Base-by-base conservation (phyloP, 2,888 invertebrate genomes). In the Aporophyla lueneburgensis region DNA sequence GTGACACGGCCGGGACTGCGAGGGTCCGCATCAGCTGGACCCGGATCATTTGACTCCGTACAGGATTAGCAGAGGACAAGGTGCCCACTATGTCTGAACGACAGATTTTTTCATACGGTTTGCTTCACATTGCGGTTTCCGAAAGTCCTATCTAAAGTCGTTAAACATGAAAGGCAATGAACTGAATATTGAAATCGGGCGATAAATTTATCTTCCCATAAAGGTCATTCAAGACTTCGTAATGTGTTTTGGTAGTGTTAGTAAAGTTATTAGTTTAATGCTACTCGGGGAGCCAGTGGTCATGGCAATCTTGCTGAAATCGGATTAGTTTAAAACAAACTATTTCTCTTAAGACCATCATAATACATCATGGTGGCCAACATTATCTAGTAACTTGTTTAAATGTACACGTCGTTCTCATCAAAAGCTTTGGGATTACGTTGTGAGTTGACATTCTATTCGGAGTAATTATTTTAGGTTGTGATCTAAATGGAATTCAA, bases 291-390 rank as follows among this genome's bases (percentile, higher is more conserved):
- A n/a, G n/a, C n/a, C n/a, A n/a, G n/a, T n/a, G n/a, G n/a, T n/a
- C n/a, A 24, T 53, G 67, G 27, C 14, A 16, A 24, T 61, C 61
- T 27, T 27, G 16, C 14, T 43, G 24, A 67, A 49, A 67, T 56
- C n/a, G n/a, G 19, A 19, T 68, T 40, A 75, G 43, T 75, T 75
- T 62, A 67, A n/a, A n/a, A n/a, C n/a, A n/a, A n/a, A n/a, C n/a
- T n/a, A n/a, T n/a, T n/a, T n/a, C n/a, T n/a, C n/a, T n/a, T n/a
- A n/a, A n/a, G n/a, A n/a, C n/a, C n/a, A n/a, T n/a, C n/a, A n/a
- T n/a, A n/a, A n/a, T n/a, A n/a, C n/a, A n/a, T n/a, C n/a, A n/a
- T n/a, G n/a, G n/a, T n/a, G n/a, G n/a, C n/a, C n/a, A n/a, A n/a
- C n/a, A n/a, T n/a, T n/a, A n/a, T n/a, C n/a, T n/a, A n/a, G n/a